phyloP scores from a whole-genome alignment of 2,113 vertebrate species.

The Axis porcinus region DNA sequence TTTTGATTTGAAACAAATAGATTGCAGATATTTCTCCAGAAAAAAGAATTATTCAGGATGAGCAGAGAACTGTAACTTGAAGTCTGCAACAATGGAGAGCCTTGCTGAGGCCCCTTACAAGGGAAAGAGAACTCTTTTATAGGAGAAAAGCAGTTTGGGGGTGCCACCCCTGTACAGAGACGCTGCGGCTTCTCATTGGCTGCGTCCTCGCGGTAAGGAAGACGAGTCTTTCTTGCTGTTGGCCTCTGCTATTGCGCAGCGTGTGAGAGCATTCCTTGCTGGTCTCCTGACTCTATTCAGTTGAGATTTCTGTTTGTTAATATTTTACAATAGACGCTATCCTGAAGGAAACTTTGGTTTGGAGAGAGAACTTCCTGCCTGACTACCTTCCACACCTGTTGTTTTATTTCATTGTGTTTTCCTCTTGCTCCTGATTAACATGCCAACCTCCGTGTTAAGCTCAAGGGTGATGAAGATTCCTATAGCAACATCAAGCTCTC shows the following conservation, averaged over 20 bases:
- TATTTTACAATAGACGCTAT: not conserved
- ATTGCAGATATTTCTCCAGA: not conserved
- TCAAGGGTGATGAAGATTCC: not conserved
- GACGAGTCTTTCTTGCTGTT: not conserved
- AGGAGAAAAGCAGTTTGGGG: not conserved
- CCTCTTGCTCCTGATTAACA: not conserved
- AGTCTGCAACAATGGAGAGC: not conserved
- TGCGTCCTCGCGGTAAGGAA: accelerated
- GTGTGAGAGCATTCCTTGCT: not conserved
- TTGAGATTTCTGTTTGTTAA: not conserved
- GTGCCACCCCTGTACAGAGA: not conserved
- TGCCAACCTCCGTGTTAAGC: no score
- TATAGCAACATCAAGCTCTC: not conserved
- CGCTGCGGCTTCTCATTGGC: not conserved
- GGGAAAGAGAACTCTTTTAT: not conserved
- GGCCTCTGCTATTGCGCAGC: not conserved
- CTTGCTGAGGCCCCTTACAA: not conserved
- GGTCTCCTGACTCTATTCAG: not conserved
- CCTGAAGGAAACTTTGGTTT: not conserved
- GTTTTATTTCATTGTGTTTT: not conserved
- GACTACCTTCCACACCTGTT: not conserved
- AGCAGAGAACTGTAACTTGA: not conserved
- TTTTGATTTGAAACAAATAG: not conserved
- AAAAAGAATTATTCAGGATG: not conserved
- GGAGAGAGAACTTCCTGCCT: not conserved